These are phyloP conservation scores for Hydroisotoma schaefferi DNA, from an alignment of 2,888 invertebrate genomes.

Conservation along the genomic window DNA sequence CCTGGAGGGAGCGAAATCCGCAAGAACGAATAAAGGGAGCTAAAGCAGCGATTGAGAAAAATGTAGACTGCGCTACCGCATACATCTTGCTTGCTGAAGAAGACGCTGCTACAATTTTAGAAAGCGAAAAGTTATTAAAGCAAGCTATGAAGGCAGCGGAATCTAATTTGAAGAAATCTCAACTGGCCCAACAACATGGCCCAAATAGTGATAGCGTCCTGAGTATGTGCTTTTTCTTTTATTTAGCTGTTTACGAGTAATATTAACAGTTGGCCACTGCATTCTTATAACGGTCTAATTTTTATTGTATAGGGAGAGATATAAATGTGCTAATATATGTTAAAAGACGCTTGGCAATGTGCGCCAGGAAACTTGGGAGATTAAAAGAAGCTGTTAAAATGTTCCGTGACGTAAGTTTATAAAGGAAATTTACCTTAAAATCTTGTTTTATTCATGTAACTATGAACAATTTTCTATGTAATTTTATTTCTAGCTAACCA, in stretches of 20 bases:
- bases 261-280: not conserved
- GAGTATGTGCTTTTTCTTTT: no score
- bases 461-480: not conserved
- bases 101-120: constrained; percentile 86
- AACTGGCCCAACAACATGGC: constrained; percentile 69
- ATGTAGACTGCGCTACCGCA: constrained; percentile 90
- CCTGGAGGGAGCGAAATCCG: constrained; percentile 93
- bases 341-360: constrained; percentile 93
- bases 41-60: constrained; percentile 77
- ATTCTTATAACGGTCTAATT: not conserved
- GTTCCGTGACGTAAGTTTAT: constrained; percentile 74
- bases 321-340: constrained; percentile 92
- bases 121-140: constrained; percentile 77
- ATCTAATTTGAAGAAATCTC: constrained; percentile 73
- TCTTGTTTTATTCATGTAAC: not conserved
- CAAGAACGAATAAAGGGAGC: constrained; percentile 87
- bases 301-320: constrained; percentile 64
- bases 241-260: no score
- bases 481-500: constrained; percentile 64
- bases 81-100: constrained; percentile 94
- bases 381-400: constrained; percentile 93
- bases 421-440: not conserved
- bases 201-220: constrained; percentile 73
- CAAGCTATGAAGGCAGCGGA: constrained; percentile 82
- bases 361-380: constrained; percentile 87